Evolutionary conservation across 2,797 vertebrate species (phyloP), one percentile per base, ranked within the genome.

Genomic region (Sebastes diploproa): DNA sequence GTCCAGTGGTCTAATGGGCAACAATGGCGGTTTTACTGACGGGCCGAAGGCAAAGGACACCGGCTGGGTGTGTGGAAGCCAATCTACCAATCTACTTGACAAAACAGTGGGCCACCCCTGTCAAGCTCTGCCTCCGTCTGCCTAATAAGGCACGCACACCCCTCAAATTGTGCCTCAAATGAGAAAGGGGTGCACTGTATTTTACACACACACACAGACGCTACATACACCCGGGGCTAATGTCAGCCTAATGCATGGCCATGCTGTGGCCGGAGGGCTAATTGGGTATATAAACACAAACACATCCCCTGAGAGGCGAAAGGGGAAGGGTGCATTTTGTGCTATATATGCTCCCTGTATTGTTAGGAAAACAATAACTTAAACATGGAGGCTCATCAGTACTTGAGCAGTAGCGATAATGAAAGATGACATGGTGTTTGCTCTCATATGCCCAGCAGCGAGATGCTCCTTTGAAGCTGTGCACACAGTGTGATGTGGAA

Each of bases 221-320:
- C 75, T 86, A 54, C 86, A 86, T 78, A 88, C 89, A 91, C 90
- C 93, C 83, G 78, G 87, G 91, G 92, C 88, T 93, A 94, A 93
- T 94, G 91, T 91, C 93, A 91, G 84, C 90, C 90, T 93, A 93
- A 94, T 94, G 92, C 92, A 93, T 93, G 91, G 84, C 89, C 92
- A 88, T 91, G 91, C 94, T 93, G 92, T 94, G 93, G 91, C 94
- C 91, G 86, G 83, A 92, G 92, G 94, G 94, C 93, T 95, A 95
- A 95, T 95, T 95, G 94, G 88, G 91, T 94, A 94, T 93, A 95
- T 95, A 94, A 96, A 95, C 94, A 95, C 89, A 94, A 95, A 94
- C 94, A 95, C 72, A 88, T 95, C 94, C 95, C 94, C 54, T 84
- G 95, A 95, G 94, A 92, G 92, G 55, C 30, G 42, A 81, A 59